Evolutionary conservation across 2,797 vertebrate genomes (phyloP), one percentile per base, ranked within the genome.

Genomic region (Rhabdophis nuchalis): DNA sequence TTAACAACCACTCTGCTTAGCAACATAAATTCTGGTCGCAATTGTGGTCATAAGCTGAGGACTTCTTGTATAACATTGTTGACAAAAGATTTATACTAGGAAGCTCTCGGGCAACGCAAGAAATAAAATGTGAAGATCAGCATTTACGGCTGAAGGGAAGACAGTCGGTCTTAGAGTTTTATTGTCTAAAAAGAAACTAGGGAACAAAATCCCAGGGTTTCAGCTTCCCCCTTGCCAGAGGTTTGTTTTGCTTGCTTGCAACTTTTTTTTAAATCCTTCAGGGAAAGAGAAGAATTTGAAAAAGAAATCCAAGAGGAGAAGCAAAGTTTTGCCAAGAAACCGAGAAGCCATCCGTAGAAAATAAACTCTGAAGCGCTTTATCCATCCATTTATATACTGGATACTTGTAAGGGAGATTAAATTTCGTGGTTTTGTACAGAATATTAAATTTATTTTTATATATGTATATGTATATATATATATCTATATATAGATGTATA

Each of bases 281-380:
- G 98, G 82, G 98, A 98, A 96, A 97, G 96, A 87, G 96, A 97
- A 56, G 92, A 96, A 53, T 98, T 98, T 93, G 97, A 98, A 58
- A 92, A 97, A 72, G 96, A 97, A 93, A 96, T 98, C 50, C 2
- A 97, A 56, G 95, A 94, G 46, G 95, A 96, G 36, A 97, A 97
- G 91, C 97, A 94, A 88, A 91, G 54, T 93, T 72, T 27, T 64
- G 88, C 36, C 86, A 82, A 16, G 91, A 96, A 93, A 41, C 0
- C 0, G 36, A 20, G 1, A 64, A 23, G 5, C 8, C 25, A 0
- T 41, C 88, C 12, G 13, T 58, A 61, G 82, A 89, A 56, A 91
- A 68, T 13, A 18, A 82, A 0, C 0, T 0, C 25, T 94, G 53
- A 64, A 91, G 0, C 6, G 41, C 36, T 25, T 29, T n/a, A 32